These are phyloP conservation scores for Anneissia japonica DNA, from an alignment of 35 echinoderm and acorn worm genomes.

Conservation along the genomic window DNA sequence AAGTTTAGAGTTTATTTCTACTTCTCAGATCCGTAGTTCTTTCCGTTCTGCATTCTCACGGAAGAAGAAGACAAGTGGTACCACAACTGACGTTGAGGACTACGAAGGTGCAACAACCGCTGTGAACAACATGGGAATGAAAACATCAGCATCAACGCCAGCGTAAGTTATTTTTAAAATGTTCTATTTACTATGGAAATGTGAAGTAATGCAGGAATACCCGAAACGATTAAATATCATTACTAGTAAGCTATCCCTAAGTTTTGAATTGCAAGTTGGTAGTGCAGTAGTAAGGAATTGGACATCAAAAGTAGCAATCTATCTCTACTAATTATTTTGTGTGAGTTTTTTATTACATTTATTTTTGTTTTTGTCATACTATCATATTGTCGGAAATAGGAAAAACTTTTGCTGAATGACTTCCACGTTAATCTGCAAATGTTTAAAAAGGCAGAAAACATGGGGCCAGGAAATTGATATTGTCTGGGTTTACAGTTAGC, in stretches of 20 bases:
- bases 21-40: slow-evolving; percentile 78
- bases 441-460: not conserved
- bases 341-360: not conserved
- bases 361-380: no score
- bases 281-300: no score
- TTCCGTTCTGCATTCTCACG: slow-evolving; percentile 88
- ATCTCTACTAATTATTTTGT: no score
- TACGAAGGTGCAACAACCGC: slow-evolving; percentile 59
- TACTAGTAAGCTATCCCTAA: no score
- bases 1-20: not conserved
- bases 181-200: no score
- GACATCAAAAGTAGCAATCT: no score
- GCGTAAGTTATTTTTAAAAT: slow-evolving; percentile 75
- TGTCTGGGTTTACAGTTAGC: not conserved
- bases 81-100: slow-evolving; percentile 81
- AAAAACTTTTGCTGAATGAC: not conserved
- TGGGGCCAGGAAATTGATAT: not conserved
- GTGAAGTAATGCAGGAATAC: no score
- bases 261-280: no score
- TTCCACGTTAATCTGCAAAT: not conserved
- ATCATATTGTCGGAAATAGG: not conserved
- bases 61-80: slow-evolving; percentile 89
- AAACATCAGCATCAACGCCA: slow-evolving; percentile 91
- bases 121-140: slow-evolving; percentile 49
- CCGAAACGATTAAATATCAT: no score